Evolutionary conservation across 2,797 vertebrate species (phyloP).

Genomic region (Bovichtus diacanthus): DNA sequence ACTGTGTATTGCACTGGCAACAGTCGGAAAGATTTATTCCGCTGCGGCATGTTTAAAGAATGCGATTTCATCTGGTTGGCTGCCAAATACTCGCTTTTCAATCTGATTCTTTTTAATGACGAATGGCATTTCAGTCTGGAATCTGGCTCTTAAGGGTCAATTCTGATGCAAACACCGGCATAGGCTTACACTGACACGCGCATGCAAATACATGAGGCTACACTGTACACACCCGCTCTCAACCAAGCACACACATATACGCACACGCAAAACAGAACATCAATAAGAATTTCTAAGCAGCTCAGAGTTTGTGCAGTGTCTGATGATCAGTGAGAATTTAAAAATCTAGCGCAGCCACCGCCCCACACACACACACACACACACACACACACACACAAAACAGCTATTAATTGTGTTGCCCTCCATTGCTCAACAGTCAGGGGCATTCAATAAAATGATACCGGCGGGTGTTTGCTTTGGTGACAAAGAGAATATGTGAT

Average conservation of each 20-base stretch:
- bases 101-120: constrained; percentile 73
- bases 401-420: constrained; percentile 70
- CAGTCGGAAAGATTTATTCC: constrained; percentile 76
- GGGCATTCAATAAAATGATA: constrained; percentile 74
- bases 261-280: constrained; percentile 55
- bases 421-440: constrained; percentile 70
- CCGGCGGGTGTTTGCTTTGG: constrained; percentile 62
- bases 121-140: constrained; percentile 61
- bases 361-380: too few species aligned
- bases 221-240: constrained; percentile 2
- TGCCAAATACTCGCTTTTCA: constrained; percentile 78
- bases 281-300: constrained; percentile 71
- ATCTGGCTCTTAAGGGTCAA: constrained; percentile 20
- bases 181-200: neutral
- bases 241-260: neutral
- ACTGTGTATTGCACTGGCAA: constrained; percentile 47
- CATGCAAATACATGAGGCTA: constrained; percentile 31
- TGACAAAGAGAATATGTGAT: constrained; percentile 74
- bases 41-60: constrained; percentile 79
- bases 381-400: too few species aligned
- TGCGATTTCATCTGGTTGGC: constrained; percentile 77
- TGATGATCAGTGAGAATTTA: constrained; percentile 67
- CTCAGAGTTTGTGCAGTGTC: constrained; percentile 53
- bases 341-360: constrained; percentile 63
- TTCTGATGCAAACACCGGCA: constrained; percentile 54